Conservation (phyloP, 1,140 invertebrate species). For the Macrocentrus cingulum region DNA sequence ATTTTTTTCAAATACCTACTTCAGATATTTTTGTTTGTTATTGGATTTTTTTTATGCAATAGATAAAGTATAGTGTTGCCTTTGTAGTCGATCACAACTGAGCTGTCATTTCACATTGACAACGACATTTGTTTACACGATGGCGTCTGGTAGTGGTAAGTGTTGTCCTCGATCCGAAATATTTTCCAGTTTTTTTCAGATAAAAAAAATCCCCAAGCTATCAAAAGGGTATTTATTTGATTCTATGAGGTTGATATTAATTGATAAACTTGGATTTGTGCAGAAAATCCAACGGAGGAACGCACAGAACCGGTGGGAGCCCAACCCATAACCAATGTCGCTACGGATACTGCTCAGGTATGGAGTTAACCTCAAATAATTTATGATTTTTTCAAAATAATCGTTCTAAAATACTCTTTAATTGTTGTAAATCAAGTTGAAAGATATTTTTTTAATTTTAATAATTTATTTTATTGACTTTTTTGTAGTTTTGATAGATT, state of each 20-base stretch:
- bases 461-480: too few relatives aligned
- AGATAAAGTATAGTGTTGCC: too few relatives aligned
- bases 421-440: not conserved
- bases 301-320: slow-evolving; percentile 29
- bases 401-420: not conserved
- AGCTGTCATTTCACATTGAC: slow-evolving; percentile 11
- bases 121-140: slow-evolving; percentile 31
- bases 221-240: not conserved
- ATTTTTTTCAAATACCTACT: too few relatives aligned
- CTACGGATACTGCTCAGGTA: slow-evolving; percentile 47
- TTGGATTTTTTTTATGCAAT: too few relatives aligned
- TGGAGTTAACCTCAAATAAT: slow-evolving; percentile 20
- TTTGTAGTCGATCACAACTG: not conserved
- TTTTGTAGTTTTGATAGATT: too few relatives aligned
- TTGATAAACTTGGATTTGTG: slow-evolving; percentile 9
- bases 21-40: too few relatives aligned
- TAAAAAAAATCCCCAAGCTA: not conserved
- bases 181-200: not conserved
- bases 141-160: slow-evolving; percentile 31
- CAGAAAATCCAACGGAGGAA: slow-evolving; percentile 31
- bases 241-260: slow-evolving; percentile 1
- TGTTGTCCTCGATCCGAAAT: not conserved
- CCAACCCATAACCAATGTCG: slow-evolving; percentile 39
- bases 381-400: slow-evolving; percentile 6
- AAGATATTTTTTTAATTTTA: not conserved